These are phyloP conservation scores for Zaprionus vittiger DNA, from an alignment of 1,140 invertebrate genomes.

Conservation along the genomic window DNA sequence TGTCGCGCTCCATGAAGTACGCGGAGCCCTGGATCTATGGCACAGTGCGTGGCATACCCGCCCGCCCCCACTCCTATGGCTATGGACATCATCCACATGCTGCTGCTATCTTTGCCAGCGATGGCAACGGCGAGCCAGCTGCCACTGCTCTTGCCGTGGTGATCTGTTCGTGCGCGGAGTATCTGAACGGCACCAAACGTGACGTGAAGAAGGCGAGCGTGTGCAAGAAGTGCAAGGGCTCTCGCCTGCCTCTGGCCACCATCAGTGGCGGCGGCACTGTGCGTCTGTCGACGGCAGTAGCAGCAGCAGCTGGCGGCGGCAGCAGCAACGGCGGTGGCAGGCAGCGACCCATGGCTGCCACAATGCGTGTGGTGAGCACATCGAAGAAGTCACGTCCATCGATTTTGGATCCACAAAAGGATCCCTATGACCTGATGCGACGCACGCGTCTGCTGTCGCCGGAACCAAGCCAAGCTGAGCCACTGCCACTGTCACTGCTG, in stretches of 20 bases:
- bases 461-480: conserved; percentile 57
- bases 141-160: conserved; percentile 87
- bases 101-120: conserved; percentile 86
- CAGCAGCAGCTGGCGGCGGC: conserved; percentile 66
- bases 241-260: conserved; percentile 87
- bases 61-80: conserved; percentile 84
- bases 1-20: conserved; percentile 93
- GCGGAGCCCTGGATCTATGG: conserved; percentile 93
- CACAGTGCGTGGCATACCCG: conserved; percentile 86
- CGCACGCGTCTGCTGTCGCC: conserved; percentile 89
- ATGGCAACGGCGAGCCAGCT: conserved; percentile 56
- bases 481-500: conserved; percentile 4
- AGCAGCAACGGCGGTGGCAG: conserved; percentile 66
- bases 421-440: conserved; percentile 93
- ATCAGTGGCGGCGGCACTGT: conserved; percentile 86
- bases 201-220: conserved; percentile 88
- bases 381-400: conserved; percentile 86
- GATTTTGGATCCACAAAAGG: conserved; percentile 87
- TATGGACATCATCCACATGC: conserved; percentile 84
- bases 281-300: conserved; percentile 85
- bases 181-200: conserved; percentile 89
- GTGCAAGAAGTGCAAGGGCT: conserved; percentile 92
- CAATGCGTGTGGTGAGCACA: conserved; percentile 86
- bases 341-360: conserved; percentile 85
- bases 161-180: conserved; percentile 91